Evolutionary conservation across 2,888 invertebrate genomes (phyloP).

Genomic region (Frankliniella fusca): DNA sequence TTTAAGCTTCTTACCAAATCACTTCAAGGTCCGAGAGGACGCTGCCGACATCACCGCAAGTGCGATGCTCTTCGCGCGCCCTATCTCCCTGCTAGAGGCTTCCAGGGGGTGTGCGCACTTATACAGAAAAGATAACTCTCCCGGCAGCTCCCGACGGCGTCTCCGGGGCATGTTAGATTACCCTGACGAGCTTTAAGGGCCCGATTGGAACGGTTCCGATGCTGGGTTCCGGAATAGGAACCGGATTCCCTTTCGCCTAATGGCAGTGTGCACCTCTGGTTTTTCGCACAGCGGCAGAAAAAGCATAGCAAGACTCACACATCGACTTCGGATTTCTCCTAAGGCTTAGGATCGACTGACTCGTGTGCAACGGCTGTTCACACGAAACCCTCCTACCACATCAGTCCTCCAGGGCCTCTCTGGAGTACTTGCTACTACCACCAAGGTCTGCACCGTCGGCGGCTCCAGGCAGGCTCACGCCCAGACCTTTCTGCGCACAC

Average conservation of each 20-base stretch:
- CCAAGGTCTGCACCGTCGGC: conserved; percentile 60
- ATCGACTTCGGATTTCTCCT: conserved; percentile 52
- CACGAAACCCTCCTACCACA: conserved; percentile 60
- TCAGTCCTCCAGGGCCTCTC: conserved; percentile 59
- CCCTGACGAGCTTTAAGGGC: conserved; percentile 49
- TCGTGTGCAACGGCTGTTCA: conserved; percentile 58
- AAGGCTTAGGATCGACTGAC: conserved; percentile 58
- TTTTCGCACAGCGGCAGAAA: background rate
- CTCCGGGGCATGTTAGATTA: conserved; percentile 54
- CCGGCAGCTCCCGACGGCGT: conserved; percentile 49
- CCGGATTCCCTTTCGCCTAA: conserved; percentile 55
- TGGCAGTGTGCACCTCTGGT: conserved; percentile 28
- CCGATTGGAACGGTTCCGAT: conserved; percentile 52
- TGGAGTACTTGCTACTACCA: conserved; percentile 69
- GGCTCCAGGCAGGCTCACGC: conserved; percentile 53
- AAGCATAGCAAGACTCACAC: conserved; percentile 41
- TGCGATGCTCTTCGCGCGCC: conserved; percentile 48
- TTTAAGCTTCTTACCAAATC: no score
- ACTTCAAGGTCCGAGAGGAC: conserved; percentile 48
- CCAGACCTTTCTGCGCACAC: conserved; percentile 54
- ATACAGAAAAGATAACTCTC: conserved; percentile 39
- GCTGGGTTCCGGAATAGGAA: conserved; percentile 57
- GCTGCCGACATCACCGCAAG: conserved; percentile 49
- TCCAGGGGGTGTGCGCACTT: conserved; percentile 38
- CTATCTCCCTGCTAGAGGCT: conserved; percentile 39